Evolutionary conservation across 2,113 vertebrate species (phyloP).

Genomic region (Antechinus stuartii): DNA sequence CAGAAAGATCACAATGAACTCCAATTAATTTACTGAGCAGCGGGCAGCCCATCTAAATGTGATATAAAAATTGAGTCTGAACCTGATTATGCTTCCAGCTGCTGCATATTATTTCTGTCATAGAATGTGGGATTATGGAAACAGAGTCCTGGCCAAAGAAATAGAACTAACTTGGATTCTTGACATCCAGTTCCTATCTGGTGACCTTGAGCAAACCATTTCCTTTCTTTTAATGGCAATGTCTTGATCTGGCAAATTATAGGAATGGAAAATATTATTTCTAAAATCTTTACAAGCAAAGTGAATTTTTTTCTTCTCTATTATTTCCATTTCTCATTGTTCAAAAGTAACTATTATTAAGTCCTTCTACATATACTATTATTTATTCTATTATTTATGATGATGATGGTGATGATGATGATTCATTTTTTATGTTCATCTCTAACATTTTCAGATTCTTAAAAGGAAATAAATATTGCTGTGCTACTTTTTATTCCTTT

Average conservation of each 20-base stretch:
- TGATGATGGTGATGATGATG: background rate
- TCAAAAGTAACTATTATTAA: background rate
- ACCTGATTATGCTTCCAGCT: constrained; percentile 31
- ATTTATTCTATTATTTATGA: background rate
- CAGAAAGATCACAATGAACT: constrained; percentile 57
- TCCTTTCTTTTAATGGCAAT: background rate
- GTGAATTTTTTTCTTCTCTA: background rate
- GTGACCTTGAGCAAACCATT: background rate
- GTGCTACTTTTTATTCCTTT: background rate
- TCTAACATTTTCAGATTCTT: background rate
- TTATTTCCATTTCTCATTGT: background rate
- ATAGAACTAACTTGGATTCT: background rate
- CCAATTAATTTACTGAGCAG: constrained; percentile 73
- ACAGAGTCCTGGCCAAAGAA: background rate
- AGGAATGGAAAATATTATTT: background rate
- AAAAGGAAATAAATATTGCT: background rate
- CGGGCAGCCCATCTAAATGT: constrained; percentile 67
- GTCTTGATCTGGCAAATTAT: background rate
- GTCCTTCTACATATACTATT: background rate
- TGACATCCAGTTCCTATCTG: background rate
- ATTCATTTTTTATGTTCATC: background rate
- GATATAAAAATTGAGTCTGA: constrained; percentile 75
- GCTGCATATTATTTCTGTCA: constrained; percentile 47
- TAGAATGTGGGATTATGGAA: constrained; percentile 27
- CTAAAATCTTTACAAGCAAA: background rate